phyloP scores from a whole-genome alignment of 2,113 vertebrate species.

The Archilochus colubris region DNA sequence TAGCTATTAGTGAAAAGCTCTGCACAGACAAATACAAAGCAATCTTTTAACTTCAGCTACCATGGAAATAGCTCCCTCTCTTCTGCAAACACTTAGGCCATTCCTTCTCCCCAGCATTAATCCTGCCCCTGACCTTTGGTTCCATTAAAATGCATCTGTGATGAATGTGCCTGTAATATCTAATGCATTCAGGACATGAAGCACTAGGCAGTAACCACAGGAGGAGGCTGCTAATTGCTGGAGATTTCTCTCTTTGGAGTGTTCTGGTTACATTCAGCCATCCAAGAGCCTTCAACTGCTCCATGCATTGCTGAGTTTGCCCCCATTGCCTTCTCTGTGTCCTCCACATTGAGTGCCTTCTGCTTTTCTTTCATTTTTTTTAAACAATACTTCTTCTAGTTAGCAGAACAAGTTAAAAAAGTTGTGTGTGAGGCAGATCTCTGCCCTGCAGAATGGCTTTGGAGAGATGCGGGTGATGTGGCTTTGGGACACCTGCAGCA shows the following conservation, averaged over 20 bases:
- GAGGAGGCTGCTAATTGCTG: not conserved
- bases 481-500: not conserved
- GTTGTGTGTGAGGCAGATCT: accelerated
- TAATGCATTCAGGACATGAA: not conserved
- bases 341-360: not conserved
- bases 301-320: accelerated
- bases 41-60: not conserved
- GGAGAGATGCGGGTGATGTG: not conserved
- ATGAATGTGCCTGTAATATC: not conserved
- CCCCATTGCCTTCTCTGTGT: not conserved
- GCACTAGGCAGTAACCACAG: not conserved
- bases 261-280: not conserved
- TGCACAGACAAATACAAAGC: not conserved
- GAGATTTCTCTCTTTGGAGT: not conserved
- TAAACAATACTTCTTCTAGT: not conserved
- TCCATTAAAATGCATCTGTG: not conserved
- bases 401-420: not conserved
- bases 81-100: not conserved
- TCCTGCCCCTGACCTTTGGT: not conserved
- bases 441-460: not conserved
- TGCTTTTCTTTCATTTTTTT: not conserved
- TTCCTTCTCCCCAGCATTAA: not conserved
- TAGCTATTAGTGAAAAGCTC: not conserved
- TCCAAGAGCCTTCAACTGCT: not conserved
- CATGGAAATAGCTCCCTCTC: not conserved